Conservation (phyloP, 2,888 invertebrate genomes). For the Pocota personata region DNA sequence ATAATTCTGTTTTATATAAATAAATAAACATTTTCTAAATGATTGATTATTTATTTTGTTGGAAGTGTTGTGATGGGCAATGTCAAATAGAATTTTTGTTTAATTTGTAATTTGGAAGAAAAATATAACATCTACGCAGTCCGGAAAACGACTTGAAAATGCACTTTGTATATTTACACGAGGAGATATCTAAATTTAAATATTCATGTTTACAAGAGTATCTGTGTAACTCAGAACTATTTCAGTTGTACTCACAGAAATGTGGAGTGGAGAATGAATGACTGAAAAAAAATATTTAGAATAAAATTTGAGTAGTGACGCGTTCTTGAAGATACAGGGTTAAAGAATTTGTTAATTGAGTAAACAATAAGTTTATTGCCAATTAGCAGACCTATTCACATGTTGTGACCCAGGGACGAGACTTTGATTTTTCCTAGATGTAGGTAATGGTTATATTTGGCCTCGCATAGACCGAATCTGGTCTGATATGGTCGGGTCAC, state of each 20-base stretch:
- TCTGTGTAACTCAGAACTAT: not conserved
- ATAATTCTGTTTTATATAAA: not conserved
- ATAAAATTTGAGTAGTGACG: too few species aligned
- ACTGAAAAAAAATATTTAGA: not conserved
- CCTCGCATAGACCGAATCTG: too few species aligned
- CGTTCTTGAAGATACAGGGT: too few species aligned
- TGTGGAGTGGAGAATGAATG: not conserved
- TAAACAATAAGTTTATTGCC: too few species aligned
- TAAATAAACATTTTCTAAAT: slow-evolving; percentile 11
- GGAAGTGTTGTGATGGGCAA: slow-evolving; percentile 62
- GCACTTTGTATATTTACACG: slow-evolving; percentile 48
- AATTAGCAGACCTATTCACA: too few species aligned
- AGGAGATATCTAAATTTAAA: slow-evolving; percentile 59
- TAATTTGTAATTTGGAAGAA: slow-evolving; percentile 11
- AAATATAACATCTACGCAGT: not conserved
- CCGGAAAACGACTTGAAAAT: not conserved
- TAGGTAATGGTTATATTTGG: too few species aligned
- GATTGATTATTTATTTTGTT: slow-evolving; percentile 41
- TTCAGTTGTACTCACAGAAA: not conserved
- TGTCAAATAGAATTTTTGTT: slow-evolving; percentile 40
- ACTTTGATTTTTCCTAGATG: too few species aligned
- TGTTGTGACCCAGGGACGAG: too few species aligned
- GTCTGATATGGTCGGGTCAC: too few species aligned
- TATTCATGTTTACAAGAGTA: slow-evolving; percentile 40
- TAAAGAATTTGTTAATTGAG: too few species aligned